Conservation (phyloP, 2,797 vertebrate species). For the Protonibea diacanthus region DNA sequence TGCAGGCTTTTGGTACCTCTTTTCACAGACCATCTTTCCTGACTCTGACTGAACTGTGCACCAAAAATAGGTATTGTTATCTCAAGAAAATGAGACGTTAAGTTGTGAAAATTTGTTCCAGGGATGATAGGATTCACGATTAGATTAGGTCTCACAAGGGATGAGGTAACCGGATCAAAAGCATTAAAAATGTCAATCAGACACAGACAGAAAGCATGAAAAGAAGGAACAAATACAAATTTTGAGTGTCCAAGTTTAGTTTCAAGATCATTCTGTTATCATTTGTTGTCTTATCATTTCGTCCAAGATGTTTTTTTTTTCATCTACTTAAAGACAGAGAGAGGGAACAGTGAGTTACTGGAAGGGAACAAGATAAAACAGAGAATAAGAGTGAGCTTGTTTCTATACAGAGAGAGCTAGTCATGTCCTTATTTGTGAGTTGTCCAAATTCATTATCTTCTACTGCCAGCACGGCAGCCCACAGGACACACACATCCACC, state of each 20-base stretch:
- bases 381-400: slow-evolving; percentile 12
- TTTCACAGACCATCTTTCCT: too few species aligned
- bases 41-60: not conserved
- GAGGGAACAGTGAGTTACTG: not conserved
- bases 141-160: not conserved
- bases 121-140: not conserved
- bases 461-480: slow-evolving; percentile 39
- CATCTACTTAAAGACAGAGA: slow-evolving; percentile 2
- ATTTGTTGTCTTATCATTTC: not conserved
- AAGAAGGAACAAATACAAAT: not conserved
- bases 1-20: not conserved
- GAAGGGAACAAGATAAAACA: slow-evolving; percentile 7
- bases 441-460: slow-evolving; percentile 67
- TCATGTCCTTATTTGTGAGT: slow-evolving; percentile 48
- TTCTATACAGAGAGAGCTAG: slow-evolving; percentile 28
- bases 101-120: not conserved
- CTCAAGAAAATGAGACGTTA: not conserved
- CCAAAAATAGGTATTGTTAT: not conserved
- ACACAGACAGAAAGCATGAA: not conserved
- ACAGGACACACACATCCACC: slow-evolving; percentile 1
- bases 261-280: not conserved
- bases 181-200: not conserved
- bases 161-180: not conserved
- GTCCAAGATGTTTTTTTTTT: not conserved
- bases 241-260: slow-evolving; percentile 3